phyloP scores from a whole-genome alignment of 2,888 invertebrate species.

The Drosophila subquinaria region DNA sequence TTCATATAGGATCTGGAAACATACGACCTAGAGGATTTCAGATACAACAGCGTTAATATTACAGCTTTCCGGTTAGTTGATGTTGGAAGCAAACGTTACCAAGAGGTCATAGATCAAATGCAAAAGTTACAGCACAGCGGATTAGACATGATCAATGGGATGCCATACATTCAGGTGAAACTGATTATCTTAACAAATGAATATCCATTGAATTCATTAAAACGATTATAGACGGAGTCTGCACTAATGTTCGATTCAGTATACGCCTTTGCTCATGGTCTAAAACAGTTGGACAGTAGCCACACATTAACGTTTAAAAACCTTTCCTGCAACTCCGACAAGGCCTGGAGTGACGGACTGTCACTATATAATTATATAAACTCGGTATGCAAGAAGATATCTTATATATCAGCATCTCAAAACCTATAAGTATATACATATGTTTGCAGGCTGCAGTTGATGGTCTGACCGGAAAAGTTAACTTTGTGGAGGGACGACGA shows the following conservation, averaged over 20 bases:
- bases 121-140: slow-evolving; percentile 95
- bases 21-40: slow-evolving; percentile 95
- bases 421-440: background rate
- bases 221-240: slow-evolving; percentile 90
- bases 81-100: slow-evolving; percentile 90
- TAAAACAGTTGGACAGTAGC: slow-evolving; percentile 90
- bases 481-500: slow-evolving; percentile 94
- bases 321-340: slow-evolving; percentile 92
- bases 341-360: slow-evolving; percentile 92
- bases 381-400: slow-evolving; percentile 86
- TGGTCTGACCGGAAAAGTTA: slow-evolving; percentile 94
- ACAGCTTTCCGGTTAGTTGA: slow-evolving; percentile 97
- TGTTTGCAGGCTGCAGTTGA: slow-evolving; percentile 90
- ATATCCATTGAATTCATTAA: background rate
- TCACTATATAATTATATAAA: slow-evolving; percentile 91
- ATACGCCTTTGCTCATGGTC: slow-evolving; percentile 92
- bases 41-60: slow-evolving; percentile 97
- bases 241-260: slow-evolving; percentile 95
- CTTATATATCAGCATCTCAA: background rate
- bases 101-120: slow-evolving; percentile 92
- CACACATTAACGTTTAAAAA: slow-evolving; percentile 90
- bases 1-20: slow-evolving; percentile 91
- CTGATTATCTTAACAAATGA: no score
- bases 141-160: slow-evolving; percentile 89
- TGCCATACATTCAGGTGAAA: slow-evolving; percentile 89